Conservation (phyloP, 2,888 invertebrate species). For the Callinectes sapidus region DNA sequence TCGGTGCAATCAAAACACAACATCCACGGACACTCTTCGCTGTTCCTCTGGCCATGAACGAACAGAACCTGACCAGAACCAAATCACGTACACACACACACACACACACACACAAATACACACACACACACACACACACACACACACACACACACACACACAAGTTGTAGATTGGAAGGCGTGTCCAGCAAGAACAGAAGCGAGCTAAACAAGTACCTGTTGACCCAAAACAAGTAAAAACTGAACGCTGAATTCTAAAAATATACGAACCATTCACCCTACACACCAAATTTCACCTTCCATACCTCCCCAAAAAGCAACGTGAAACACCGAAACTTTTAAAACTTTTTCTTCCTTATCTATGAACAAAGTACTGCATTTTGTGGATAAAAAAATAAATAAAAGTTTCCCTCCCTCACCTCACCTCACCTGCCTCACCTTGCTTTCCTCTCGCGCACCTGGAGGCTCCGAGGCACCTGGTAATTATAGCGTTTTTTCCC, state of each 20-base stretch:
- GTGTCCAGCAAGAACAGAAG: not conserved
- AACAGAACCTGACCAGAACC: not conserved
- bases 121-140: not conserved
- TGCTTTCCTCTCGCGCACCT: not conserved
- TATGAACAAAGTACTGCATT: not conserved
- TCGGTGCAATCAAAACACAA: not conserved
- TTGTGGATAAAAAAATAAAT: not conserved
- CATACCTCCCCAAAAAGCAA: not conserved
- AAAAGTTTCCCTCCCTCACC: not conserved
- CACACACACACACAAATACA: not conserved
- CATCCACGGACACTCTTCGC: not conserved
- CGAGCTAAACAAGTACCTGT: not conserved
- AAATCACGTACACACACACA: not conserved
- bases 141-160: not conserved
- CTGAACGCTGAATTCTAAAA: not conserved
- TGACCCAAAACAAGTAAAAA: not conserved
- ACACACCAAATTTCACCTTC: not conserved
- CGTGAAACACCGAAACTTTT: not conserved
- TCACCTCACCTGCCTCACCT: slow-evolving; percentile 16
- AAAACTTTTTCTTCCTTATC: not conserved
- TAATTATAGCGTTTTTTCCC: not conserved
- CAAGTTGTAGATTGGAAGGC: not conserved
- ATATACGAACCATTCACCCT: not conserved
- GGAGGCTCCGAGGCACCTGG: not conserved
- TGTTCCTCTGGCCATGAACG: not conserved